phyloP scores from a whole-genome alignment of 2,888 invertebrate genomes.

The Coelogynopora nodosa region DNA sequence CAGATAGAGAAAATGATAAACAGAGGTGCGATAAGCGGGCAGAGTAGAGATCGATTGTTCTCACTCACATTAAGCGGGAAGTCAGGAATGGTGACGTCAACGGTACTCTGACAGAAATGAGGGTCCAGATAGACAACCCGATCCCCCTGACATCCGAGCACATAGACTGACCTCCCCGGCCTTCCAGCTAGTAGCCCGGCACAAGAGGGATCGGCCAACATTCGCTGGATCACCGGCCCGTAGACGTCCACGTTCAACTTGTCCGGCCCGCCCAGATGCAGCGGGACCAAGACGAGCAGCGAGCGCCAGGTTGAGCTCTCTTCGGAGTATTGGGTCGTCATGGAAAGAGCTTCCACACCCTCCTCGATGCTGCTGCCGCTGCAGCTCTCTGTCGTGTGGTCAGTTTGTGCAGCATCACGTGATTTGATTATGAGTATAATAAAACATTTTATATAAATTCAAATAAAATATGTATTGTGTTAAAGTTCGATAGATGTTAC shows the following conservation, averaged over 20 bases:
- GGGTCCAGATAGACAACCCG: constrained; percentile 87
- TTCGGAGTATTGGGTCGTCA: not conserved
- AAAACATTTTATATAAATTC: too few relatives aligned
- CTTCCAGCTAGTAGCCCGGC: constrained; percentile 87
- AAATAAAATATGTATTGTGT: too few relatives aligned
- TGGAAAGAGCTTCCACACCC: not conserved
- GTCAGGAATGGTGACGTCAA: constrained; percentile 61
- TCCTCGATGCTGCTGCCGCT: not conserved
- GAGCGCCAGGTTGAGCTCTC: not conserved
- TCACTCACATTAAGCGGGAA: constrained; percentile 21
- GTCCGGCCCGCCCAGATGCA: constrained; percentile 77
- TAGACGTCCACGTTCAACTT: constrained; percentile 71
- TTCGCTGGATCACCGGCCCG: constrained; percentile 74
- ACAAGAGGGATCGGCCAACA: constrained; percentile 76
- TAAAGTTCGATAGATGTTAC: too few relatives aligned
- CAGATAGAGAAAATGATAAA: too few relatives aligned
- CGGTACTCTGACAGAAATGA: constrained; percentile 85
- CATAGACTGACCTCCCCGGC: constrained; percentile 86
- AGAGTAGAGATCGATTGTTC: too few relatives aligned
- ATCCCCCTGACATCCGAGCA: constrained; percentile 87
- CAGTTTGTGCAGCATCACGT: too few relatives aligned
- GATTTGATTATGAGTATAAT: too few relatives aligned
- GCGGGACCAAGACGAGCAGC: constrained; percentile 70
- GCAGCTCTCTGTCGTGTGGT: not conserved
- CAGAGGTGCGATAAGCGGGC: too few relatives aligned